Percentiles rank a stretch among this genome's conserved stretches.
phyloP scores from a whole-genome alignment of 2,113 vertebrate genomes.

The Lepisosteus osseus region DNA sequence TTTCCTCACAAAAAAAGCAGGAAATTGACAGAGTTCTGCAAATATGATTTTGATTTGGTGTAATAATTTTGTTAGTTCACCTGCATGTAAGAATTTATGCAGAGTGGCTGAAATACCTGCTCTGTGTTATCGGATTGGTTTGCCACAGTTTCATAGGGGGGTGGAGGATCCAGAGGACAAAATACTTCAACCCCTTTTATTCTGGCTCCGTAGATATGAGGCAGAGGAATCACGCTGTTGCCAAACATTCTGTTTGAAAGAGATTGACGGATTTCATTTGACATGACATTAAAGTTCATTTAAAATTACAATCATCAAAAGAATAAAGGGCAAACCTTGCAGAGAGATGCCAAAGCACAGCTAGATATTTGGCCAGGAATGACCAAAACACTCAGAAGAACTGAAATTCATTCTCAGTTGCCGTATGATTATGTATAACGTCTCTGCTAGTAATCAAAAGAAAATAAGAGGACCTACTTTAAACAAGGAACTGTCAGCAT shows the following conservation, averaged over 20 bases:
- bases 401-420: neutral
- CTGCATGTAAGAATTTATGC: neutral
- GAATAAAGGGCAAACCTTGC: neutral
- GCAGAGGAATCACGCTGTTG: conserved; percentile 66
- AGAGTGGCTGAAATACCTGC: conserved; percentile 56
- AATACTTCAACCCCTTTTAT: conserved; percentile 76
- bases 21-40: too few relatives aligned
- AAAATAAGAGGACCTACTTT: too few relatives aligned
- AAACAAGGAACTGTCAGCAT: too few relatives aligned
- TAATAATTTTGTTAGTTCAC: too few relatives aligned
- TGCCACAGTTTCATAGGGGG: conserved; percentile 70
- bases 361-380: neutral
- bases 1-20: too few relatives aligned
- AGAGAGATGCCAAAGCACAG: neutral
- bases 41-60: too few relatives aligned
- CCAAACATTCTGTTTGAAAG: conserved; percentile 54
- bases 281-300: neutral
- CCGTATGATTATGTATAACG: too few relatives aligned
- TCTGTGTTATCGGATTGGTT: conserved; percentile 32
- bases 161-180: conserved; percentile 72
- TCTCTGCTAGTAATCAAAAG: too few relatives aligned
- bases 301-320: neutral
- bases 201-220: conserved; percentile 60
- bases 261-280: neutral
- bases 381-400: neutral